Conservation (phyloP, 2,113 vertebrate species). For the Athene noctua region DNA sequence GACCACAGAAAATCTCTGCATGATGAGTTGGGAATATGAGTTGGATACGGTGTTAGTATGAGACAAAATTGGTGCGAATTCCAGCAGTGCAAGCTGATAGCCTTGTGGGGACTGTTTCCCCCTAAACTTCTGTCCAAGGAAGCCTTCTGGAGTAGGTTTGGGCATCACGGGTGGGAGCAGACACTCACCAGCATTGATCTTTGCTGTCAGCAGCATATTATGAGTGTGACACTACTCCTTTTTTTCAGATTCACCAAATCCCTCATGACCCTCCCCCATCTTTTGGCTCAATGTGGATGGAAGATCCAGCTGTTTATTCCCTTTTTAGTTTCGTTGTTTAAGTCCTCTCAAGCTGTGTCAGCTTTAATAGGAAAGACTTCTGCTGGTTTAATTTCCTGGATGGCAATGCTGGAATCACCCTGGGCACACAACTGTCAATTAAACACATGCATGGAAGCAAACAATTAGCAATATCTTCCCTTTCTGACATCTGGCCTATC, state of each 20-base stretch:
- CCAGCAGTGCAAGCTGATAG: not conserved
- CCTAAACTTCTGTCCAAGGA: not conserved
- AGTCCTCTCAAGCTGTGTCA: not conserved
- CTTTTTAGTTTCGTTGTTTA: not conserved
- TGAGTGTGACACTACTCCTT: not conserved
- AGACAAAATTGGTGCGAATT: not conserved
- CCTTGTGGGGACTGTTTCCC: not conserved
- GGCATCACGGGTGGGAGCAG: not conserved
- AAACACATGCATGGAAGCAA: not conserved
- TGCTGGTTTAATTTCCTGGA: not conserved
- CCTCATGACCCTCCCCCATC: not conserved
- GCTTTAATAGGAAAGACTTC: not conserved
- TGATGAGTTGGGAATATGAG: not conserved
- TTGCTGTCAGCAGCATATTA: not conserved
- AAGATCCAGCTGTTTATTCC: not conserved
- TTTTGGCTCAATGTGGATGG: not conserved
- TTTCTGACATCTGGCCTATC: not conserved
- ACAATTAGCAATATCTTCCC: not conserved
- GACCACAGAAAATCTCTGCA: not conserved
- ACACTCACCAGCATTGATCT: rapidly evolving
- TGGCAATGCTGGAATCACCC: not conserved
- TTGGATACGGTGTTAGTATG: too few species aligned
- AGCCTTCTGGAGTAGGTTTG: not conserved
- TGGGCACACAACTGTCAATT: not conserved
- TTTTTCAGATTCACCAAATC: not conserved